These are phyloP conservation scores for Isoperla grammatica DNA, from an alignment of 2,888 invertebrate species.

Conservation along the genomic window DNA sequence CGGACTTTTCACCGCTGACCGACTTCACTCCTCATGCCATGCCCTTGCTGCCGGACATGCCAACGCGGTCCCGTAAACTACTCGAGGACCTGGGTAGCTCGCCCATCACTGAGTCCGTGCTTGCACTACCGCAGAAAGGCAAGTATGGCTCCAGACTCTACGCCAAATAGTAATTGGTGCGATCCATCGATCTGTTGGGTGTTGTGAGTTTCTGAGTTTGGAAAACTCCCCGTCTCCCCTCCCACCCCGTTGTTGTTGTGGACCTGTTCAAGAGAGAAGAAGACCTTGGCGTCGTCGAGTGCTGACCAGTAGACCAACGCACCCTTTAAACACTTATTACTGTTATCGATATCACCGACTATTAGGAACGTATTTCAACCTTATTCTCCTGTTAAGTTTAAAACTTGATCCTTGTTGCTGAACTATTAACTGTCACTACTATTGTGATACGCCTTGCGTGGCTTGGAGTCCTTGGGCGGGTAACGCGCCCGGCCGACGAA, in stretches of 20 bases:
- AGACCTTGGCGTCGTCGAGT: conserved; percentile 8
- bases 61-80: conserved; percentile 48
- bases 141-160: conserved; percentile 36
- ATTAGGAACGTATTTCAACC: conserved; percentile 15
- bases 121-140: conserved; percentile 39
- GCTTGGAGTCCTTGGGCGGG: conserved; percentile 18
- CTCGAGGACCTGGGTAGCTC: conserved; percentile 46
- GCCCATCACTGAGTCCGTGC: conserved; percentile 40
- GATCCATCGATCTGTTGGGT: neutral
- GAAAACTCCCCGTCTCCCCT: neutral
- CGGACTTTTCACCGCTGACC: conserved; percentile 44
- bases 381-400: conserved; percentile 17
- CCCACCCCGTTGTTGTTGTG: neutral
- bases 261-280: conserved; percentile 17
- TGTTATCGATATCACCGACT: conserved; percentile 18
- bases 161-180: conserved; percentile 27
- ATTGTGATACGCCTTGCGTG: conserved; percentile 23
- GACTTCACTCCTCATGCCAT: conserved; percentile 48
- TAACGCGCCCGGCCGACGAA: conserved; percentile 25
- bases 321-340: conserved; percentile 19
- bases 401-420: conserved; percentile 22
- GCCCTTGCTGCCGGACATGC: conserved; percentile 54
- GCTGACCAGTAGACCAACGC: conserved; percentile 18
- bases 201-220: conserved; percentile 2
- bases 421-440: conserved; percentile 21